Evolutionary conservation across 2,797 vertebrate genomes (phyloP).

Genomic region (Spondyliosoma cantharus): DNA sequence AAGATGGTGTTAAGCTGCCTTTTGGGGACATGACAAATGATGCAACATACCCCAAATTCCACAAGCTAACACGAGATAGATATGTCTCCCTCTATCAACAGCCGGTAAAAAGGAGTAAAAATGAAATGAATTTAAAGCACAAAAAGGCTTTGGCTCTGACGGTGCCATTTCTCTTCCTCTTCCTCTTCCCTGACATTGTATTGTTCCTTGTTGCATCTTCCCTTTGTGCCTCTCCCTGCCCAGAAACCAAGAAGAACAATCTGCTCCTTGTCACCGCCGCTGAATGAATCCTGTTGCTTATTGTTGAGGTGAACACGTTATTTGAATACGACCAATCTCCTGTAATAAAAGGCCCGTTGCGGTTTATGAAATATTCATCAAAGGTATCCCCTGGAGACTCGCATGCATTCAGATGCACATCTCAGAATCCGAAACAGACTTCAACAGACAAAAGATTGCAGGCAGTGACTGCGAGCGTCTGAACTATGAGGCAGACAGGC

Average conservation of each 20-base stretch:
- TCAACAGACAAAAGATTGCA: constrained; percentile 70
- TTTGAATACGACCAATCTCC: constrained; percentile 80
- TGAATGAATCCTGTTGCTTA: constrained; percentile 78
- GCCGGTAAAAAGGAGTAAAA: constrained; percentile 48
- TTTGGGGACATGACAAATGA: constrained; percentile 68
- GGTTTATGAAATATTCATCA: constrained; percentile 84
- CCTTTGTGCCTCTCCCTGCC: constrained; percentile 56
- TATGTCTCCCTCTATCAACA: constrained; percentile 33
- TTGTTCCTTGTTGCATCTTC: constrained; percentile 52
- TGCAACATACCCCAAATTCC: constrained; percentile 51
- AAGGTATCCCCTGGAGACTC: constrained; percentile 72
- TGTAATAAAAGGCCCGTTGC: constrained; percentile 76
- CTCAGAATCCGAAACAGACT: constrained; percentile 75
- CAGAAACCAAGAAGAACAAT: constrained; percentile 68
- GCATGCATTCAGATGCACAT: constrained; percentile 72
- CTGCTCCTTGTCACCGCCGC: constrained; percentile 71
- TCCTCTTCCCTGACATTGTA: constrained; percentile 34
- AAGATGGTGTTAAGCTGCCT: constrained; percentile 60
- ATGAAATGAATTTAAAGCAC: constrained; percentile 62
- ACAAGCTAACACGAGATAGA: constrained; percentile 40
- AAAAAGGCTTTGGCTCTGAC: constrained; percentile 46
- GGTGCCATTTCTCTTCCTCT: constrained; percentile 35
- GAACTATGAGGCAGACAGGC: constrained; percentile 66
- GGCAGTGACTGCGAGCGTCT: constrained; percentile 57
- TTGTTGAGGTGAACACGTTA: constrained; percentile 77